These are phyloP conservation scores for Drosophila kohkoa DNA, from an alignment of 1,140 invertebrate species.

Conservation along the genomic window DNA sequence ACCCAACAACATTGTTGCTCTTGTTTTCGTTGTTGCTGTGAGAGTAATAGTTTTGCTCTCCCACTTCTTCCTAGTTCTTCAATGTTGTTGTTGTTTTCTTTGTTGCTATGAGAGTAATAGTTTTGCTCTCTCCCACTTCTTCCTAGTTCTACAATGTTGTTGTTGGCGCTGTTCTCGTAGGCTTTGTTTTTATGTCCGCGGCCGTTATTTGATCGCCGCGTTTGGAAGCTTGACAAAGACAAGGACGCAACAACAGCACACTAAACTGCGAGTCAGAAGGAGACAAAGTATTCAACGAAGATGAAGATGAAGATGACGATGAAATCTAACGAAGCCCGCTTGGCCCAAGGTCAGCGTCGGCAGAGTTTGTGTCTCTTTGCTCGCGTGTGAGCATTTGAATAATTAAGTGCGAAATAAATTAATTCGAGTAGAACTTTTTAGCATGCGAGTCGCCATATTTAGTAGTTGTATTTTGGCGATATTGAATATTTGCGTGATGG, in stretches of 20 bases:
- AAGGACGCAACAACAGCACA: background rate
- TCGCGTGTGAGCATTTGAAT: constrained; percentile 58
- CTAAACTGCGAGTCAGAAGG: background rate
- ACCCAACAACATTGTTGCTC: too few species aligned
- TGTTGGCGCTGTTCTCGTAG: constrained; percentile 7
- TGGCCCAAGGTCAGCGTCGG: constrained; percentile 61
- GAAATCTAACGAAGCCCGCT: constrained; percentile 27
- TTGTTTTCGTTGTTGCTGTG: too few species aligned
- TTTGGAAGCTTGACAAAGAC: constrained; percentile 30
- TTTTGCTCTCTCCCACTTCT: background rate
- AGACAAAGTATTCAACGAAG: background rate
- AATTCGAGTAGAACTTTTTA: constrained; percentile 78
- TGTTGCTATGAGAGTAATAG: background rate
- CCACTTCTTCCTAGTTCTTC: background rate
- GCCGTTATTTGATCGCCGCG: constrained; percentile 63
- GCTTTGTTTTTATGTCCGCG: constrained; percentile 24
- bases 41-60: background rate
- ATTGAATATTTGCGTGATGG: constrained; percentile 33
- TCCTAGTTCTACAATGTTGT: background rate
- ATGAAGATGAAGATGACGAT: constrained; percentile 13
- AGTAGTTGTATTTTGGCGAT: constrained; percentile 39
- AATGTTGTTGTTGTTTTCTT: too few species aligned
- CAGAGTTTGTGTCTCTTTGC: background rate
- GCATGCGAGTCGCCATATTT: constrained; percentile 66
- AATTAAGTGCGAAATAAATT: constrained; percentile 80